Base-by-base conservation (phyloP, 2,888 invertebrate genomes). In the Ormyrus rosae region DNA sequence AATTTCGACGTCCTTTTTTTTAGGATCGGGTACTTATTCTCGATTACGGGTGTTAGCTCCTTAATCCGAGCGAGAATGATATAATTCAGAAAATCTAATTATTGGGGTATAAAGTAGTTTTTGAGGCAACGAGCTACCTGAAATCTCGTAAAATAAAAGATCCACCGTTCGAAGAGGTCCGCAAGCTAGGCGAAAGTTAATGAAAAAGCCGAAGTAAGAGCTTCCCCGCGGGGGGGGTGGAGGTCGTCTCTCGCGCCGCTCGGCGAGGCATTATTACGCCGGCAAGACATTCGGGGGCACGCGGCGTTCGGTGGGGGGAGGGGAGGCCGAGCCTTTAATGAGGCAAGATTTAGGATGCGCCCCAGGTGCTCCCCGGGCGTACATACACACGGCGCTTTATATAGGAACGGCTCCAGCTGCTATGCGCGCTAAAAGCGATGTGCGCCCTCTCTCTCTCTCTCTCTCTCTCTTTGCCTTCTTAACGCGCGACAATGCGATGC, bases 291-390 rank as follows among this genome's bases (percentile, higher is more conserved):
- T 68, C n/a, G 9, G 19, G 11, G 9, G 58, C 51, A 60, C 50
- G 53, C 6, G 45, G 46, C 19, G 5, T n/a, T 46, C 11, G 48
- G 11, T 7, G 67, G 53, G 45, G 45, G 50, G 11, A 70, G 65
- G 51, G n/a, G 50, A 50, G 51, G 65, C 2, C 48, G 65, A 69
- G 69, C 71, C 84, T 86, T 87, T 87, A 89, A 88, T 86, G 87
- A 88, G 86, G 84, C 81, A 85, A 86, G 86, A 88, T 87, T 88
- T 86, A 87, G 84, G 84, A 84, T 83, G 85, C 82, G 86, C 84
- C 87, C 84, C 88, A 88, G 88, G 86, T 88, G 88, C 78, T 34
- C 79, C 68, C 67, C 71, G 69, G 83, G 60, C 80, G 67, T 81
- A 76, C 46, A 58, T 64, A 60, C 45, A 53, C 51, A 74, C 65